Evolutionary conservation across 2,888 invertebrate genomes (phyloP).

Genomic region (Exephanes ischioxanthus): DNA sequence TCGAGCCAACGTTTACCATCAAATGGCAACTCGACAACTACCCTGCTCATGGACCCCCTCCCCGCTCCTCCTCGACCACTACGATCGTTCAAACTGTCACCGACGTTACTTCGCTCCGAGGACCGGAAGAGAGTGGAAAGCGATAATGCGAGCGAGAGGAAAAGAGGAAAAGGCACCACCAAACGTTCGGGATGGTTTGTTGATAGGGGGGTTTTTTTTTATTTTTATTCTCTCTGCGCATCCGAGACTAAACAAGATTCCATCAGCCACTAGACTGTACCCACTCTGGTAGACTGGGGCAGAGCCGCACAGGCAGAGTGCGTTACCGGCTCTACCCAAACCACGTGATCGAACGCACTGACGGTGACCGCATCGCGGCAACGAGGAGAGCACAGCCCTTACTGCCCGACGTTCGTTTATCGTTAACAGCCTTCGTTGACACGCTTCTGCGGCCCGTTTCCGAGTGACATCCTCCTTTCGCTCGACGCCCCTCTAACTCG

Average conservation of each 20-base stretch:
- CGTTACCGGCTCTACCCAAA: slow-evolving; percentile 45
- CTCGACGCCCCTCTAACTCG: slow-evolving; percentile 6
- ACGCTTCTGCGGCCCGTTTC: slow-evolving; percentile 56
- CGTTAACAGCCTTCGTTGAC: slow-evolving; percentile 70
- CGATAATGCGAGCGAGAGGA: slow-evolving; percentile 45
- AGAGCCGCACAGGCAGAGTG: slow-evolving; percentile 1
- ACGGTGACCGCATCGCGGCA: slow-evolving; percentile 6
- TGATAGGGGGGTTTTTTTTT: slow-evolving; percentile 48
- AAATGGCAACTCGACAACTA: neutral
- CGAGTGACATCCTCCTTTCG: slow-evolving; percentile 52
- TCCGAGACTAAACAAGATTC: slow-evolving; percentile 43
- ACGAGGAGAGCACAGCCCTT: slow-evolving; percentile 29
- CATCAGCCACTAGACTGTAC: slow-evolving; percentile 26
- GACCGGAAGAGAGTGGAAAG: slow-evolving; percentile 8
- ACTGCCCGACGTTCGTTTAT: slow-evolving; percentile 69
- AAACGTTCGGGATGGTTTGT: slow-evolving; percentile 42
- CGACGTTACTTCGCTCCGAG: slow-evolving; percentile 36
- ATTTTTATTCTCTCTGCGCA: neutral
- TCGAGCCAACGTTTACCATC: neutral
- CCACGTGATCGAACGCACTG: slow-evolving; percentile 61
- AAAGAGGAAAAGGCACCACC: slow-evolving; percentile 19
- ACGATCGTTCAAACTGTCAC: slow-evolving; percentile 27
- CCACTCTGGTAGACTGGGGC: slow-evolving; percentile 23
- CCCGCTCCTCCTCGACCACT: neutral
- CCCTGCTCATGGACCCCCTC: neutral